These are phyloP conservation scores for Elegia similella DNA, from an alignment of 2,888 invertebrate species.

Conservation along the genomic window DNA sequence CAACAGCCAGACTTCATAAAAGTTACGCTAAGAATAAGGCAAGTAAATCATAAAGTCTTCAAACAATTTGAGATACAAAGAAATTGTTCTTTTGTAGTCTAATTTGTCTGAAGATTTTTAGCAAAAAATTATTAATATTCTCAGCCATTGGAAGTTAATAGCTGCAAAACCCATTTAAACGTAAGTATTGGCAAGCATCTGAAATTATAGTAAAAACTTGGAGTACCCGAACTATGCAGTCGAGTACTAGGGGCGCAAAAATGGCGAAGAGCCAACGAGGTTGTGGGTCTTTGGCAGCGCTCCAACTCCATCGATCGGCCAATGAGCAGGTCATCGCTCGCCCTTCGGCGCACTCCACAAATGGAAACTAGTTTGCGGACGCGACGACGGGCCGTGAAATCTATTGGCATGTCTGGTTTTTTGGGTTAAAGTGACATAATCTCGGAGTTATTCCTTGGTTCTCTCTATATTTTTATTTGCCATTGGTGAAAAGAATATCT, in stretches of 20 bases:
- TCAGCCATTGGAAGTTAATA: conserved; percentile 1
- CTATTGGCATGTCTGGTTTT: conserved; percentile 8
- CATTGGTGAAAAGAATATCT: neutral
- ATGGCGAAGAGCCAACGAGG: conserved; percentile 39
- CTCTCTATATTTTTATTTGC: neutral
- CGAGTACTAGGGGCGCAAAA: conserved; percentile 30
- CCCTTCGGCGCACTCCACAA: conserved; percentile 33
- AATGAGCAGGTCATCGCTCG: conserved; percentile 47
- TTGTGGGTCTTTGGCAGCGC: conserved; percentile 36
- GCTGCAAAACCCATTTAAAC: neutral
- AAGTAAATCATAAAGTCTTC: neutral
- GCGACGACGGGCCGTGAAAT: conserved; percentile 14
- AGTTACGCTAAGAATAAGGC: neutral
- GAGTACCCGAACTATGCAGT: conserved; percentile 7
- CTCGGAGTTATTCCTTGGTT: neutral
- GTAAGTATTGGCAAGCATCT: conserved; percentile 14
- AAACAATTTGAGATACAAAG: neutral
- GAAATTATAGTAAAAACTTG: conserved; percentile 8
- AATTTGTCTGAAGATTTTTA: neutral
- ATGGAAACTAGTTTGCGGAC: conserved; percentile 28
- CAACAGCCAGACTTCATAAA: neutral
- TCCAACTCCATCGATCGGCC: conserved; percentile 54
- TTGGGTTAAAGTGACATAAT: conserved; percentile 5
- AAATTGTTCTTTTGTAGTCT: neutral
- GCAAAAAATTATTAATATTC: neutral